A percentile compares a stretch with the other conserved stretches of the same genome.
Evolutionary conservation across 2,113 vertebrate species (phyloP).

Genomic region (Rhabdomys dilectus): DNA sequence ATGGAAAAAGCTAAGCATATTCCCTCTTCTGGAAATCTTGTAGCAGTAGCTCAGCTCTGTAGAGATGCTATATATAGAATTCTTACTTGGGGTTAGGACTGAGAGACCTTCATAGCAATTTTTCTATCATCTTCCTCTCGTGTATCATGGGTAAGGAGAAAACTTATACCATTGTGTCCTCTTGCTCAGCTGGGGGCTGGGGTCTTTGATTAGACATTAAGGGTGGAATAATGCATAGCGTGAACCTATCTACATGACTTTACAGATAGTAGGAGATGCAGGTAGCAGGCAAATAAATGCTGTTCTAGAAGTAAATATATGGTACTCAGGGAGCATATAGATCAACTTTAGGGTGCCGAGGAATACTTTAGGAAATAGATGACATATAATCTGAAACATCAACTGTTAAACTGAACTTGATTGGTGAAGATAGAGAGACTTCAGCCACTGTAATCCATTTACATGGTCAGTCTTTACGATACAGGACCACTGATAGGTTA

Average conservation of each 20-base stretch:
- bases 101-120: not conserved
- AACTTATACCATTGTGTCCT: not conserved
- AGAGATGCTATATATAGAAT: slow-evolving; percentile 66
- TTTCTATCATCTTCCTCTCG: not conserved
- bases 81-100: slow-evolving; percentile 39
- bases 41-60: slow-evolving; percentile 29
- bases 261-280: not conserved
- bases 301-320: not conserved
- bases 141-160: not conserved
- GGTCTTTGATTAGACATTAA: not conserved
- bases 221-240: not conserved
- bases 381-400: not conserved
- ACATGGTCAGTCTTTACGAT: not conserved
- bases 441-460: not conserved
- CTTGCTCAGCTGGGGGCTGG: not conserved
- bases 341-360: not conserved
- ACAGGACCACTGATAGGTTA: not conserved
- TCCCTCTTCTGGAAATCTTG: slow-evolving; percentile 71
- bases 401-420: not conserved
- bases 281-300: not conserved
- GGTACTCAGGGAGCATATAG: not conserved
- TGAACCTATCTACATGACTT: not conserved
- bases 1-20: slow-evolving; percentile 75
- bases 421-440: not conserved
- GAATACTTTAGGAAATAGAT: not conserved